Conservation (phyloP, 2,888 invertebrate genomes). For the Pachliopta kotzebuea region DNA sequence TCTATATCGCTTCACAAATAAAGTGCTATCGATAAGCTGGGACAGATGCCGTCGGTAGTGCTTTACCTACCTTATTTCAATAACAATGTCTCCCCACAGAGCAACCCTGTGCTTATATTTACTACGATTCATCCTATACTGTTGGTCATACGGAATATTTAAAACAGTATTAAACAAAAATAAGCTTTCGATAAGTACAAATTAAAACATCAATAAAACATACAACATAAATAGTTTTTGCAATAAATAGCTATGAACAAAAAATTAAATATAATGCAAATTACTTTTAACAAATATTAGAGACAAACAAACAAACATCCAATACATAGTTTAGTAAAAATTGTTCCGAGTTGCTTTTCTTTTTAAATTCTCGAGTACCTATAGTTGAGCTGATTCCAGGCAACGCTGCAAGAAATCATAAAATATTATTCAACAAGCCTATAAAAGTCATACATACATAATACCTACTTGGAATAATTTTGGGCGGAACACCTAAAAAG, state of each 20-base stretch:
- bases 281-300: too few relatives aligned
- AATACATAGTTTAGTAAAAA: background rate
- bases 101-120: constrained; percentile 52
- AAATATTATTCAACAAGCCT: constrained; percentile 69
- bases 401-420: constrained; percentile 55
- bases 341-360: background rate
- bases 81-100: constrained; percentile 61
- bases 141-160: constrained; percentile 3
- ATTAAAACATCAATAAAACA: too few relatives aligned
- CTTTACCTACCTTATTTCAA: constrained; percentile 64
- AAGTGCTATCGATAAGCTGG: constrained; percentile 57
- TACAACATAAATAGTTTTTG: too few relatives aligned
- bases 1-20: constrained; percentile 50
- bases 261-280: background rate
- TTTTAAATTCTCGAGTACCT: constrained; percentile 27
- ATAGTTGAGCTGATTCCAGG: constrained; percentile 36
- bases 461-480: constrained; percentile 73
- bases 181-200: background rate
- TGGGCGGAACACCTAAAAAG: constrained; percentile 58
- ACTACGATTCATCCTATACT: constrained; percentile 39
- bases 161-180: background rate
- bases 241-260: background rate
- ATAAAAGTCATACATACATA: constrained; percentile 66
- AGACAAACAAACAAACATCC: too few relatives aligned
- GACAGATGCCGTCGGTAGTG: constrained; percentile 48